Evolutionary conservation across 2,888 invertebrate species (phyloP), one percentile per base, ranked within the genome.

Genomic region (Drepanosiphum platanoidis): DNA sequence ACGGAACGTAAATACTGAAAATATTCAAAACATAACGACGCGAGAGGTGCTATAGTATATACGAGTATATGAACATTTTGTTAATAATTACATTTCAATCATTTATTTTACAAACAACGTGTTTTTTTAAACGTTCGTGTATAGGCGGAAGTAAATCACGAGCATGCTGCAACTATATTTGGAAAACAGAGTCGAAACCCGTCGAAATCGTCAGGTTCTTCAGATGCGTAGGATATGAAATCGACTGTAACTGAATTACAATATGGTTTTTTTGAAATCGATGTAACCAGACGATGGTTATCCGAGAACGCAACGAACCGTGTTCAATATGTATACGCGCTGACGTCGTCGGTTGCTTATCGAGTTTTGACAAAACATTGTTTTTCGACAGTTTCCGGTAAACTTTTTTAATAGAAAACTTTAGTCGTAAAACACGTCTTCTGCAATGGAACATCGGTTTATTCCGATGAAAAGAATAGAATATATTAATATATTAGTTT

Each of bases 391-490:
- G 61, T 64, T 74, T 82, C 34, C n/a, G 1, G 42, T 15, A 82
- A 82, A 82, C 72, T 82, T 82, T 82, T 82, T 72, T 72, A 61
- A 72, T 82, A 82, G 64, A 74, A 82, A 82, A 82, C 42, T 82
- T 82, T 18, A 1, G 27, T 30, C 11, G 80, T 58, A 52, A 18
- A 52, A 46, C 80, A 80, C 4, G 34, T 42, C 18, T n/a, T 3
- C 18, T 46, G 27, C 42, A 42, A 66, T 46, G 79, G 15, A 79
- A 68, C 42, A 46, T 39, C 22, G n/a, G n/a, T 79, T 66, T 46
- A n/a, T 68, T 79, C n/a, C 52, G 13, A 46, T 46, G 30, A 18
- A 52, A 52, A 32, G 32, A 36, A 7, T 46, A 46, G n/a, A n/a
- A n/a, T n/a, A n/a, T n/a, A n/a, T n/a, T n/a, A n/a, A n/a, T n/a